Percentiles rank a stretch among this genome's conserved stretches.
Evolutionary conservation across 2,888 invertebrate species (phyloP).

Genomic region (Linnaemya vulpina): DNA sequence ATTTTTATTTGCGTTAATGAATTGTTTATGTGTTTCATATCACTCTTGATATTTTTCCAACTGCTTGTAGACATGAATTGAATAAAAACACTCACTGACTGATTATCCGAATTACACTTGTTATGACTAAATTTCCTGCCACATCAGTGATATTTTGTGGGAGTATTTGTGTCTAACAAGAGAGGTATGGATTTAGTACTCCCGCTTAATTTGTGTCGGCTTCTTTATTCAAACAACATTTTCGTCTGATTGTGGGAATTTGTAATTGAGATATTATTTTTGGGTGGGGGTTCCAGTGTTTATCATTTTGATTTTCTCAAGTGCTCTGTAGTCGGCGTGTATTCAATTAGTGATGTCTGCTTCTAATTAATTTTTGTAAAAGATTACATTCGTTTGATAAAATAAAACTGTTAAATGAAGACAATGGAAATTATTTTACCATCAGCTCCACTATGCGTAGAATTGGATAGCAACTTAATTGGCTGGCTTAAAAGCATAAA

Average conservation of each 20-base stretch:
- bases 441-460: neutral
- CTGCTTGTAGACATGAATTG: constrained; percentile 53
- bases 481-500: constrained; percentile 24
- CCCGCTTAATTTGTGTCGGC: constrained; percentile 41
- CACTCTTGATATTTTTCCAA: constrained; percentile 29
- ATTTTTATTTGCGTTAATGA: constrained; percentile 48
- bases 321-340: constrained; percentile 46
- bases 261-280: constrained; percentile 61
- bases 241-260: constrained; percentile 68
- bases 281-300: neutral
- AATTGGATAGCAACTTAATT: constrained; percentile 49
- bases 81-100: constrained; percentile 27
- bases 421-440: neutral
- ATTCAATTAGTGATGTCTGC: constrained; percentile 60
- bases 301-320: constrained; percentile 38
- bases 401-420: neutral
- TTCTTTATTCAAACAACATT: constrained; percentile 28
- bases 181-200: neutral
- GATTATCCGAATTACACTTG: constrained; percentile 47
- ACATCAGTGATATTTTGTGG: neutral
- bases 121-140: constrained; percentile 53
- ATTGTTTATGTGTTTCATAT: constrained; percentile 61
- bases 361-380: constrained; percentile 18
- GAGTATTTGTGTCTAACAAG: neutral
- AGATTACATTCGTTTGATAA: neutral